Conservation (phyloP, 2,888 invertebrate species). For the Sceliomorpha sp. region DNA sequence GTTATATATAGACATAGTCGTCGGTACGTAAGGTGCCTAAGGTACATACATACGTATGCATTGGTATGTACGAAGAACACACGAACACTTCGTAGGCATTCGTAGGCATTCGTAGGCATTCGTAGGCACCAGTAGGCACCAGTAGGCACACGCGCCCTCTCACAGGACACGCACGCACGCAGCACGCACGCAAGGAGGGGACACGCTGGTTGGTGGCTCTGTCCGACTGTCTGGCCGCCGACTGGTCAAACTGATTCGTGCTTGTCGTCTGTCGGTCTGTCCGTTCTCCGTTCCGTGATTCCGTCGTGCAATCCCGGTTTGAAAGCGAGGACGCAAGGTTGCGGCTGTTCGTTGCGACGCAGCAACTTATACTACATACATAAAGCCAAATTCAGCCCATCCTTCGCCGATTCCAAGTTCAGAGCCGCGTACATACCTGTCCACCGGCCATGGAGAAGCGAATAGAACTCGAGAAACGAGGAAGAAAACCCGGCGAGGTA, state of each 20-base stretch:
- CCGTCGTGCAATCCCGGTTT: conserved; percentile 78
- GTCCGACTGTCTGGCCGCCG: conserved; percentile 64
- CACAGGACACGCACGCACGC: background rate
- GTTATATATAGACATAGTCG: too few species aligned
- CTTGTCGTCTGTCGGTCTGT: conserved; percentile 69
- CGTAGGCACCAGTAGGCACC: too few species aligned
- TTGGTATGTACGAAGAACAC: too few species aligned
- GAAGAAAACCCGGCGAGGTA: conserved; percentile 94
- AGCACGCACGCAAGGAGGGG: conserved; percentile 1
- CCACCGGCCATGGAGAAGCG: conserved; percentile 91
- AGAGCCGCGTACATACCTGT: conserved; percentile 52
- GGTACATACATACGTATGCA: too few species aligned
- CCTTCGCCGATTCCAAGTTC: conserved; percentile 57
- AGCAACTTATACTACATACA: conserved; percentile 69
- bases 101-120: too few species aligned
- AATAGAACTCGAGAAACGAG: conserved; percentile 96
- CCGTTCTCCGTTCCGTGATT: conserved; percentile 63
- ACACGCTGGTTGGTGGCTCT: conserved; percentile 37
- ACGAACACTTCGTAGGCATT: too few species aligned
- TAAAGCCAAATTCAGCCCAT: conserved; percentile 44
- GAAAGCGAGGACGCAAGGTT: conserved; percentile 73
- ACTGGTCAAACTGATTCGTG: conserved; percentile 62
- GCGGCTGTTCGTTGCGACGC: conserved; percentile 77
- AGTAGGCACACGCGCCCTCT: background rate
- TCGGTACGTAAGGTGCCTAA: too few species aligned